Base-by-base conservation (phyloP, 2,888 invertebrate species). In the Marronus borbonicus region DNA sequence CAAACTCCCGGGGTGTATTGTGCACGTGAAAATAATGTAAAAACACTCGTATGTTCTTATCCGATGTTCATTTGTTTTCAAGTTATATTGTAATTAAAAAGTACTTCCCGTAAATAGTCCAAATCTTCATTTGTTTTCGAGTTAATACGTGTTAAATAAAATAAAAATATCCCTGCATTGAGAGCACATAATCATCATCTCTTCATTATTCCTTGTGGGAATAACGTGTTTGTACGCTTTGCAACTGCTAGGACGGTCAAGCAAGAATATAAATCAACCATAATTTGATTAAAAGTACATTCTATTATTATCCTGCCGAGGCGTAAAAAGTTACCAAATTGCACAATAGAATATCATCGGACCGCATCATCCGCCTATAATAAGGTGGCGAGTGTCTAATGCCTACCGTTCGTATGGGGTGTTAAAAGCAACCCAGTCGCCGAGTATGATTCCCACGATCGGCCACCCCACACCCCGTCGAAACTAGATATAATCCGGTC, bases 261-360 rank as follows among this genome's bases (percentile, higher is more conserved):
- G 31, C 72, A 60, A 74, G 60, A 44, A 60, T 62, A 74, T 74
- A 74, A 74, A 74, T 74, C 72, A 60, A 49, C 24, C 20, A 76
- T 83, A 83, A 83, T 83, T 83, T 81, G 83, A 83, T 83, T 83
- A 83, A 82, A 83, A 44, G 83, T 82, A 81, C 82, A 80, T 83
- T 80, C 81, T 78, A 82, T 82, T 83, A 81, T 82, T 82, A 81
- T 83, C 78, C 81, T 77, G 79, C 76, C 78, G 78, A 78, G 78
- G 80, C 79, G 79, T 80, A 80, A 81, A 81, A 83, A 82, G 81
- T 79, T 74, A 79, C 81, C 76, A 78, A 80, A 81, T 81, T 79
- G 78, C 80, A 80, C 81, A 82, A 83, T 82, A 79, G 81, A 79
- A 80, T 81, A 81, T 81, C 81, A 81, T 79, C 77, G 80, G 79